phyloP scores from a whole-genome alignment of 2,113 vertebrate genomes.

The Urocolius indicus region DNA sequence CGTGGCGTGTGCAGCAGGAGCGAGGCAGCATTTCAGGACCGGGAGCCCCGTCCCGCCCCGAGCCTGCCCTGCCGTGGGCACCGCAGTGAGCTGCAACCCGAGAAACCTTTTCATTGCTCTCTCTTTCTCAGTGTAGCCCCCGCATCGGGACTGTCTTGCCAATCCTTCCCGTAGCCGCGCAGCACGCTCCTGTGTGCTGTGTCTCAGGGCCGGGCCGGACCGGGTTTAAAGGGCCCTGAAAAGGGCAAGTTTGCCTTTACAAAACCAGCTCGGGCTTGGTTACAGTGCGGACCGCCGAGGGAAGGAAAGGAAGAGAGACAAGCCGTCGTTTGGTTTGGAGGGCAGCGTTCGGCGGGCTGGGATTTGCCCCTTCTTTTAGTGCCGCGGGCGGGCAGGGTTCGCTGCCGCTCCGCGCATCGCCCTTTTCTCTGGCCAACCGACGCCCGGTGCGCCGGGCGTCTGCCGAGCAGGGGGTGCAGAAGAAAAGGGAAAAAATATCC shows the following conservation, averaged over 20 bases:
- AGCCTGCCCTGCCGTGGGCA: not conserved
- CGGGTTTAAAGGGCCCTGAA: not conserved
- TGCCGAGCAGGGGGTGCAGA: fast-evolving
- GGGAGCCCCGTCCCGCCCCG: not conserved
- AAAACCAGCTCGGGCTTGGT: not conserved
- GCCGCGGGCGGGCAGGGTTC: not conserved
- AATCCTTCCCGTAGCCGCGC: not conserved
- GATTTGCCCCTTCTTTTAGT: not conserved
- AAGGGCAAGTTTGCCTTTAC: not conserved
- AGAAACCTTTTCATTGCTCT: not conserved
- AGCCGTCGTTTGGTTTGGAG: not conserved
- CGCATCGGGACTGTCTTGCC: not conserved
- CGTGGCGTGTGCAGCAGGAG: fast-evolving
- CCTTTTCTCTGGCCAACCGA: not conserved
- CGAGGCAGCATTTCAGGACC: fast-evolving
- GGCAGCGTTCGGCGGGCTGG: not conserved
- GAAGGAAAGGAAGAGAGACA: not conserved
- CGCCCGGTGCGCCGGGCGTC: not conserved
- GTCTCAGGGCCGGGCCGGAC: not conserved
- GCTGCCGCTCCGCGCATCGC: not conserved
- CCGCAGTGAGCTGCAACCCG: not conserved
- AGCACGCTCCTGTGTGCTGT: not conserved
- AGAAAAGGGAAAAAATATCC: not conserved
- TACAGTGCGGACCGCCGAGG: no score
- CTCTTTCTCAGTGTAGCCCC: no score